Evolutionary conservation across 2,888 invertebrate species (phyloP).

Genomic region (Drosophila longiperda): DNA sequence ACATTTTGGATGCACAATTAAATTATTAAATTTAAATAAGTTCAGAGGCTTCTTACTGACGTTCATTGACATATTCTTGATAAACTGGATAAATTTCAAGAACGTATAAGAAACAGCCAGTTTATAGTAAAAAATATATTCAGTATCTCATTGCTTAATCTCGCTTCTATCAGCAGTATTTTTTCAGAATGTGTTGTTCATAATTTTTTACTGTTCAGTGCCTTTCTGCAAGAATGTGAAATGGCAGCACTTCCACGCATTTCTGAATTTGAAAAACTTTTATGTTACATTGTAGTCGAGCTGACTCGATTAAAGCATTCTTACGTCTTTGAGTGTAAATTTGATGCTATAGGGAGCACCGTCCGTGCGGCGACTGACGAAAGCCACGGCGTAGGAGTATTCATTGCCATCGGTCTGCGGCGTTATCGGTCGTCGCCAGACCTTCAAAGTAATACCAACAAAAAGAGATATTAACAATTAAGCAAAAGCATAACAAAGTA

Average conservation of each 20-base stretch:
- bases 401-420: constrained; percentile 75
- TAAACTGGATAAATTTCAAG: background rate
- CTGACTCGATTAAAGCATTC: background rate
- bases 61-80: background rate
- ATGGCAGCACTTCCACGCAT: background rate
- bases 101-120: background rate
- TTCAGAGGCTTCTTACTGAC: background rate
- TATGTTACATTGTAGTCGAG: too few species aligned
- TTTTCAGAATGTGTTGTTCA: too few species aligned
- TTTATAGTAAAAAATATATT: background rate
- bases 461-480: constrained; percentile 11
- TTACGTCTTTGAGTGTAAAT: constrained; percentile 71
- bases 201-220: too few species aligned
- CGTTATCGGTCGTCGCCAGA: constrained; percentile 85
- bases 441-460: constrained; percentile 49
- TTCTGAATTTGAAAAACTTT: background rate
- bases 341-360: constrained; percentile 83
- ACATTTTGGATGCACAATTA: background rate
- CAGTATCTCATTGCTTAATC: background rate
- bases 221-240: too few species aligned
- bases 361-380: constrained; percentile 85
- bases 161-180: background rate
- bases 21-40: background rate
- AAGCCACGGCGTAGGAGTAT: constrained; percentile 85
- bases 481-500: background rate